These are phyloP conservation scores for Menidia menidia DNA, from an alignment of 2,797 vertebrate genomes.

Conservation along the genomic window DNA sequence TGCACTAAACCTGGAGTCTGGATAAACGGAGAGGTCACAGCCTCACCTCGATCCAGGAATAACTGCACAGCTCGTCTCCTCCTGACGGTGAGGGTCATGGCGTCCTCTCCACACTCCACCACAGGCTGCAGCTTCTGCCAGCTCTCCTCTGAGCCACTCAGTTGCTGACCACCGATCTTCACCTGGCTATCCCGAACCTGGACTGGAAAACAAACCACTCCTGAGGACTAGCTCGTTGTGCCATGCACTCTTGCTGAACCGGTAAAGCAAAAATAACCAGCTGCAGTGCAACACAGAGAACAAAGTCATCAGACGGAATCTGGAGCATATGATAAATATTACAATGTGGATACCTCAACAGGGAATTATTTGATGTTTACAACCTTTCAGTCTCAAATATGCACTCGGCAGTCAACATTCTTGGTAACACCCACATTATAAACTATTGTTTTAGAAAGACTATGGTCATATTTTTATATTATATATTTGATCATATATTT, in stretches of 20 bases:
- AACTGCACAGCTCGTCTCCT: constrained; percentile 60
- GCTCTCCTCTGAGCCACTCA: constrained; percentile 33
- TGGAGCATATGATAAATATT: neutral
- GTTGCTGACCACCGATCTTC: constrained; percentile 19
- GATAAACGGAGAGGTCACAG: neutral
- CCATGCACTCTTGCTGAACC: neutral
- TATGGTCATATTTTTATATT: too few relatives aligned
- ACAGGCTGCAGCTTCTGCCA: constrained; percentile 66
- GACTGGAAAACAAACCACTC: constrained; percentile 30
- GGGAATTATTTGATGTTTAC: too few relatives aligned
- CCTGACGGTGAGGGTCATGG: constrained; percentile 69
- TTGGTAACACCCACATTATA: too few relatives aligned
- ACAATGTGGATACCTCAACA: neutral
- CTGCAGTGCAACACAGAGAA: neutral
- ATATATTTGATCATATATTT: too few relatives aligned
- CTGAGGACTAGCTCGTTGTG: too few relatives aligned
- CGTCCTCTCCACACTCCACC: constrained; percentile 67
- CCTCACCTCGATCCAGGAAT: constrained; percentile 60
- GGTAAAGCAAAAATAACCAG: neutral
- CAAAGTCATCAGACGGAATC: neutral
- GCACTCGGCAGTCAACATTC: too few relatives aligned
- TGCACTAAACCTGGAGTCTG: neutral
- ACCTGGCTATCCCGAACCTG: constrained; percentile 3
- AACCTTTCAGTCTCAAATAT: neutral
- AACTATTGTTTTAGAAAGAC: too few relatives aligned